Base-by-base conservation (phyloP, 2,888 invertebrate genomes). In the Sylvicola cinctus region DNA sequence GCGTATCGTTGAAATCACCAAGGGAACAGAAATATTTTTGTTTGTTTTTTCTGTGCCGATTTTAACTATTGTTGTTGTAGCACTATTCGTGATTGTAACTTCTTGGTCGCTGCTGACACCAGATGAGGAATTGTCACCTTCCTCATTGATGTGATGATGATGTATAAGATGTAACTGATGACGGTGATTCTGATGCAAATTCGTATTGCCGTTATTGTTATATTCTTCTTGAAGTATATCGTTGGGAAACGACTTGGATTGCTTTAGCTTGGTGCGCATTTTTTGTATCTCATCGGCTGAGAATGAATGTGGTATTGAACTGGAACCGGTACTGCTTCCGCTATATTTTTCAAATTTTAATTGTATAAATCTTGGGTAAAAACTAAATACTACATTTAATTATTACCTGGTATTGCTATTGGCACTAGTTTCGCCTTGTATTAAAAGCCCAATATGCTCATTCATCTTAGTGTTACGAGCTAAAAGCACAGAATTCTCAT, bases 281-380 rank as follows among this genome's bases (percentile, higher is more conserved):
- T 81, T 83, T 52, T 84, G 83, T 36, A 85, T 84, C 58, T 85
- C 85, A 54, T 85, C 84, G 38, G 83, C 84, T 34, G 80, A 81
- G 58, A 84, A 75, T 40, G 83, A 83, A 51, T 81, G 84, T 38
- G 81, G 78, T 55, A 81, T 67, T 11, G 80, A 79, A 38, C 75
- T 68, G 15, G 76, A 77, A 2, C 75, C 74, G 16, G 74, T 70
- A 46, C 73, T 74, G 55, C 76, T 76, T 37, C 76, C 76, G 49
- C 75, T 74, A 14, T 15, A 31, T 31, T 30, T 12, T 14, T 4
- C 5, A 30, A 30, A 25, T 8, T 8, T 25, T 7, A 25, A 8
- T 25, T 58, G 28, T 5, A 12, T 28, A n/a, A 35, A 2, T 13
- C 2, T 30, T 16, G 12, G 13, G 14, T 26, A 30, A n/a, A 16